Base-by-base conservation (phyloP, 2,797 vertebrate species). In the Arctocebus calabarensis region DNA sequence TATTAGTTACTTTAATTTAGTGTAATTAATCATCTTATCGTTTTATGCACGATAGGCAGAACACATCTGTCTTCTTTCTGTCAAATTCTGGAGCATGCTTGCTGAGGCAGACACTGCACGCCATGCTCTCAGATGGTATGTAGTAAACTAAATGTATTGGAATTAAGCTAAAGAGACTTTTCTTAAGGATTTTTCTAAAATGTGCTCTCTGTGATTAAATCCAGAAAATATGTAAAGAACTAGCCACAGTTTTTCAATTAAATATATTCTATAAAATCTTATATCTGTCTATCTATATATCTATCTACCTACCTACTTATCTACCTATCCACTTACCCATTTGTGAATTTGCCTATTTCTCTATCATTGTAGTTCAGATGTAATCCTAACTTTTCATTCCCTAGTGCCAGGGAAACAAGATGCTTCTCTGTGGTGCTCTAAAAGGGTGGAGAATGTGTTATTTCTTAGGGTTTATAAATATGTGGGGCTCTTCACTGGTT, bases 1-100 rank as follows among this genome's bases (percentile, higher is more conserved):
- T 94, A 32, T 61, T 37, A 52, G 81, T 79, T 94, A 73, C 86
- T 92, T 91, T 84, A 83, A 86, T 27, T 83, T 87, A 81, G 62
- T 4, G 11, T 64, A 40, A 83, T 62, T 87, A 81, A 81, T 93
- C 71, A 73, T 87, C 45, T 55, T 96, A 19, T 45, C 13, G 3
- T 89, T 94, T 87, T 75, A 78, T 12, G 8, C 61, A 77, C 25
- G 29, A 11, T 13, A 92, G 7, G 20, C 64, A 70, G 7, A 40
- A 84, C 5, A n/a, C 4, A 5, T 34, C 45, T 66, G 37, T 73
- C 20, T 61, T 66, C 45, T 37, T 89, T 48, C 19, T 55, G 34
- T 79, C 59, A 34, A 75, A 66, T 34, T 45, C 27, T 88, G 19
- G 55, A 48, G 23, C 52, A 66, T 43, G 4, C 55, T 43, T 81